Percentiles rank a stretch among this genome's conserved stretches.
These are phyloP conservation scores for Fregata magnificens DNA, from an alignment of 2,113 vertebrate genomes.

Conservation along the genomic window DNA sequence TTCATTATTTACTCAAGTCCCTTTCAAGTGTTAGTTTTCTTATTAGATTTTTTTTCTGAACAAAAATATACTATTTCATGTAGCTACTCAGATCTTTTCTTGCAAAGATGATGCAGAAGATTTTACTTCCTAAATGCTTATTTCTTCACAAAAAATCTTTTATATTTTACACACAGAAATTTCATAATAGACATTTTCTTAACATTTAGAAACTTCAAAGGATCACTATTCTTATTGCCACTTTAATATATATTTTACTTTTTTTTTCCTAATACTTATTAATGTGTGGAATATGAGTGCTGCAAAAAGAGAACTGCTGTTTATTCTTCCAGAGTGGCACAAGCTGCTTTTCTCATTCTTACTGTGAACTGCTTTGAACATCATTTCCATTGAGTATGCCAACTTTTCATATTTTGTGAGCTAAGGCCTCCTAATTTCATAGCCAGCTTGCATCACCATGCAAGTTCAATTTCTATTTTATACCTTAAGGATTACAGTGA, in stretches of 20 bases:
- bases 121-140: not conserved
- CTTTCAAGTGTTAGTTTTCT: not conserved
- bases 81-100: not conserved
- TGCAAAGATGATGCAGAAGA: not conserved
- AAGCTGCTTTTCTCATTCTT: conserved; percentile 68
- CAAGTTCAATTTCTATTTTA: conserved; percentile 62
- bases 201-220: not conserved
- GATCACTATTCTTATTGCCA: not conserved
- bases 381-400: conserved; percentile 67
- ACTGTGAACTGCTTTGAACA: conserved; percentile 58
- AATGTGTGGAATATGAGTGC: not conserved
- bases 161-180: not conserved
- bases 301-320: conserved; percentile 3
- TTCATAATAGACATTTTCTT: not conserved
- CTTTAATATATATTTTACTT: not conserved
- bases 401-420: conserved; percentile 50
- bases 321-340: conserved; percentile 31
- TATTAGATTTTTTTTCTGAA: not conserved
- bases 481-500: conserved; percentile 40
- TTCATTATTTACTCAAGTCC: not conserved
- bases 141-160: not conserved
- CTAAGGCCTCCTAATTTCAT: conserved; percentile 67
- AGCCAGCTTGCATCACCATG: conserved; percentile 66
- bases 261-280: not conserved
- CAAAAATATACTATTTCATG: not conserved